Base-by-base conservation (phyloP, 1,140 invertebrate genomes). In the Temnothorax longispinosus region DNA sequence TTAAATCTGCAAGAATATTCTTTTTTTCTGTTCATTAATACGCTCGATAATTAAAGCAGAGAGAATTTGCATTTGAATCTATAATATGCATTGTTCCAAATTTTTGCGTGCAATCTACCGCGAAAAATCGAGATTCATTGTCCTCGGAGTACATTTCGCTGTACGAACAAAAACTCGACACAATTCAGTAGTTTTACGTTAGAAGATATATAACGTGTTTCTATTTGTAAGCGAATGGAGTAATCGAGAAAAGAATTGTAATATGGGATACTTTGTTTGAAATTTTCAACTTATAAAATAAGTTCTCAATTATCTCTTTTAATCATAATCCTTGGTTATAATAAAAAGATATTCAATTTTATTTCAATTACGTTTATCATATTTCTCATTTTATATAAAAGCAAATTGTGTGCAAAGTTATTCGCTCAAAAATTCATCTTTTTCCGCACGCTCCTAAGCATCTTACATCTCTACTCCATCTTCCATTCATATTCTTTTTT, bases 401-500 rank as follows among this genome's bases (percentile, higher is more conserved):
- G n/a, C 38, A 44, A 5, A 44, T 44, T 21, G 10, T 21, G 10
- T 13, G n/a, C 11, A 15, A 21, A 44, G 15, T 27, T 32, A 50
- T 32, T 27, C 11, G 1, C 7, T 50, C 21, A 32, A 50, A 52
- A 72, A 52, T 32, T 32, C 8, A 52, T 72, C 21, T 32, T 10
- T 32, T 15, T 27, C 21, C 13, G 15, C n/a, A 35, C 27, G 3
- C 1, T 10, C 10, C 1, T 21, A 2, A 27, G 27, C 27, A 27
- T 27, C 27, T 27, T 27, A 47, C 11, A 47, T 52, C 15, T 52
- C 44, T 11, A 50, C 3, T 50, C 44, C 15, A 11, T 72, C 27
- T 72, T 72, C 44, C 32, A 11, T 72, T 50, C 44, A 72, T 11
- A 41, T 71, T 32, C 27, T 72, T 44, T 50, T 38, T 72, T 21